Conservation (phyloP, 1,140 invertebrate genomes). For the Luehdorfia chinensis region DNA sequence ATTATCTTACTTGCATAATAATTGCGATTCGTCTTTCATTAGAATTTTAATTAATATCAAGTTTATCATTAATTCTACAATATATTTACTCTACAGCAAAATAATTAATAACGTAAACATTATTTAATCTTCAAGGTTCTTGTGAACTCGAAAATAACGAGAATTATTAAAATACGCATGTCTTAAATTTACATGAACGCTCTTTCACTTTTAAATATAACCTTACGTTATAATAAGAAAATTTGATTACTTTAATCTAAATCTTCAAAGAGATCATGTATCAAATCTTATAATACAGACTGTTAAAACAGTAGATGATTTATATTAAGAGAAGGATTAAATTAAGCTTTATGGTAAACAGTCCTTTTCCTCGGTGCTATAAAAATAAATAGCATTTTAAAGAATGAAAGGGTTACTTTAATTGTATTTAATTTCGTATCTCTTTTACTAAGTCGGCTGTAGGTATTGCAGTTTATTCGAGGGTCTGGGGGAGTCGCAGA, state of each 20-base stretch:
- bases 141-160: not conserved
- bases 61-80: too few relatives aligned
- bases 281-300: too few relatives aligned
- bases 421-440: slow-evolving; percentile 16
- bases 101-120: slow-evolving; percentile 3
- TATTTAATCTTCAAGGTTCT: not conserved
- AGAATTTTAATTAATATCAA: too few relatives aligned
- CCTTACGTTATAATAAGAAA: not conserved
- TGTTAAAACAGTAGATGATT: too few relatives aligned
- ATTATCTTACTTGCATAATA: too few relatives aligned
- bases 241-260: not conserved
- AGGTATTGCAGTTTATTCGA: slow-evolving; percentile 14
- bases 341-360: slow-evolving; percentile 5
- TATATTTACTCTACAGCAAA: too few relatives aligned
- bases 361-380: not conserved
- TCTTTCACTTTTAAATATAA: not conserved
- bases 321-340: slow-evolving; percentile 7
- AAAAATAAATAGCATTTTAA: slow-evolving; percentile 17
- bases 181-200: not conserved
- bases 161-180: not conserved
- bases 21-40: too few relatives aligned
- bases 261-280: not conserved
- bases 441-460: slow-evolving; percentile 8
- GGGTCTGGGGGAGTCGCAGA: slow-evolving; percentile 7
- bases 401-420: slow-evolving; percentile 16